Percentiles rank a stretch among this genome's conserved stretches.
These are phyloP conservation scores for Ochlodes sylvanus DNA, from an alignment of 2,888 invertebrate genomes.

Conservation along the genomic window DNA sequence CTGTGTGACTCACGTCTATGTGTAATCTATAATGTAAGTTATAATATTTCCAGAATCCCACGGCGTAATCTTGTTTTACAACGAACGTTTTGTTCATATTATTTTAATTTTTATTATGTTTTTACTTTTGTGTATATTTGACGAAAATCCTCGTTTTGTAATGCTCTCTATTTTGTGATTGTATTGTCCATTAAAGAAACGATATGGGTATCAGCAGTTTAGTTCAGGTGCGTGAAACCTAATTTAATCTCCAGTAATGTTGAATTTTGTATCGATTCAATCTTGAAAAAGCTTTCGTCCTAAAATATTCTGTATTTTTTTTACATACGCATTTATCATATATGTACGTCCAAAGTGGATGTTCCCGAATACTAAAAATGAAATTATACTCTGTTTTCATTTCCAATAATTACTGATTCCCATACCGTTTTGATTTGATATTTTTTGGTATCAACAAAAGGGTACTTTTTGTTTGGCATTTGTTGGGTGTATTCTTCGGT, in stretches of 20 bases:
- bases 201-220: conserved; percentile 20
- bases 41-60: conserved; percentile 26
- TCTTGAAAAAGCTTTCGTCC: neutral
- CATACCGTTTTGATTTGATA: neutral
- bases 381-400: too few species aligned
- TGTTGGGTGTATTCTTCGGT: conserved; percentile 8
- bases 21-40: conserved; percentile 21
- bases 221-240: neutral
- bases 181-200: neutral
- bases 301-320: too few species aligned
- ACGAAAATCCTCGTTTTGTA: conserved; percentile 6
- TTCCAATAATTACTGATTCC: conserved; percentile 1
- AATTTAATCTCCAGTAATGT: neutral
- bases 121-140: conserved; percentile 6
- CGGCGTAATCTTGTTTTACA: conserved; percentile 32
- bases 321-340: too few species aligned
- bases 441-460: neutral
- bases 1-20: conserved; percentile 13
- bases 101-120: conserved; percentile 9
- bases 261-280: neutral
- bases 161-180: conserved; percentile 34
- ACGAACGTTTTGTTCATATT: conserved; percentile 32
- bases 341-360: too few species aligned
- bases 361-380: too few species aligned
- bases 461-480: conserved; percentile 17